Evolutionary conservation across 2,113 vertebrate genomes (phyloP).

Genomic region (Ophiodon elongatus): DNA sequence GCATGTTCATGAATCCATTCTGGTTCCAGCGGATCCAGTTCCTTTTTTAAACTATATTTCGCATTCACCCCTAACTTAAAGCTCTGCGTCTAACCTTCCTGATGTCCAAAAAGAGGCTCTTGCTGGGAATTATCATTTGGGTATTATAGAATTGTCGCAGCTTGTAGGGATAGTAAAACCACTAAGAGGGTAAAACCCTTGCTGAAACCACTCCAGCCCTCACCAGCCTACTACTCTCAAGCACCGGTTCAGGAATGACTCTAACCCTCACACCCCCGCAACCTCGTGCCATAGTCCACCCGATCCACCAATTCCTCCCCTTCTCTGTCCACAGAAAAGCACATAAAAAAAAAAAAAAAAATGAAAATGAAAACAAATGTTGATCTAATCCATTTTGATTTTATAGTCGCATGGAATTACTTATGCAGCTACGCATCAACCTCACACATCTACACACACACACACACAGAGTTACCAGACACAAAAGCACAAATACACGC

Average conservation of each 20-base stretch:
- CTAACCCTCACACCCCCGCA: conserved; percentile 41
- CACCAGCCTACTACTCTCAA: conserved; percentile 49
- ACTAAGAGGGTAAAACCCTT: conserved; percentile 52
- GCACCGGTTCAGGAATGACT: conserved; percentile 68
- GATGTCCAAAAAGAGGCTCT: conserved; percentile 36
- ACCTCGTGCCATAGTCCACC: conserved; percentile 25
- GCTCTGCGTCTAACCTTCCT: conserved; percentile 43
- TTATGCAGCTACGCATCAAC: conserved; percentile 55
- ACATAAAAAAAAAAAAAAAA: conserved; percentile 24
- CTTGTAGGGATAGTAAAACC: conserved; percentile 59
- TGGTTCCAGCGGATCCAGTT: conserved; percentile 5
- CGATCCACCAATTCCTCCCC: conserved; percentile 18
- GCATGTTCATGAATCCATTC: neutral
- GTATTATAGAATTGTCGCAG: conserved; percentile 59
- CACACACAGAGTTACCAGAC: conserved; percentile 13
- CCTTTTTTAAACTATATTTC: conserved; percentile 15
- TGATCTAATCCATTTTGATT: conserved; percentile 76
- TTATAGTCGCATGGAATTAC: conserved; percentile 68
- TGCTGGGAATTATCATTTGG: conserved; percentile 48
- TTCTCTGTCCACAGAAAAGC: conserved; percentile 49
- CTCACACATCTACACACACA: conserved; percentile 41
- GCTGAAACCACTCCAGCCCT: conserved; percentile 41
- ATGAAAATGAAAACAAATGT: conserved; percentile 58
- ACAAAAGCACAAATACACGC: conserved; percentile 26
- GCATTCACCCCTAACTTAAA: conserved; percentile 24